Evolutionary conservation across 2,113 vertebrate species (phyloP).

Genomic region (Oreotrochilus melanogaster): DNA sequence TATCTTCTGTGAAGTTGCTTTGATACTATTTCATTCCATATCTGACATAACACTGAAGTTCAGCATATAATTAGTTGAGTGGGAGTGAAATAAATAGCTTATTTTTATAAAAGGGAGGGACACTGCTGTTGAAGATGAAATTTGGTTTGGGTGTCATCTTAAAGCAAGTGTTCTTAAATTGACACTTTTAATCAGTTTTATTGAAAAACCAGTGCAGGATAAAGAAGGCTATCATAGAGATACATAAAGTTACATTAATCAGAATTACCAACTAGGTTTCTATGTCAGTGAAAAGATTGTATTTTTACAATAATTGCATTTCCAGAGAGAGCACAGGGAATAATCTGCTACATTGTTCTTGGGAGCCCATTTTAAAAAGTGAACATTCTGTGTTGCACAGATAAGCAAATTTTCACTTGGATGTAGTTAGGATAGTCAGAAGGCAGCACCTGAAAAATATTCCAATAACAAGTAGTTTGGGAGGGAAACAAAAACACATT

Average conservation of each 20-base stretch:
- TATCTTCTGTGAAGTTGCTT: neutral
- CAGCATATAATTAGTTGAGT: neutral
- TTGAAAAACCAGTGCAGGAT: neutral
- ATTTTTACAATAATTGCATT: neutral
- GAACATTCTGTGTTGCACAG: neutral
- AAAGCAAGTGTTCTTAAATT: neutral
- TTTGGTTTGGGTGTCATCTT: neutral
- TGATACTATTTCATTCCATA: neutral
- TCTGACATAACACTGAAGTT: neutral
- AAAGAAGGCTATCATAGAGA: neutral
- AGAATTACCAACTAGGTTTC: neutral
- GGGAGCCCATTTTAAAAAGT: neutral
- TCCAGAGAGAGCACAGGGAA: neutral
- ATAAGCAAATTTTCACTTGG: neutral
- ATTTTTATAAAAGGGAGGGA: neutral
- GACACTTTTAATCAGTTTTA: neutral
- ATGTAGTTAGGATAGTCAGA: neutral
- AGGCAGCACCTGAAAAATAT: neutral
- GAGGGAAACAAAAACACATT: fast-evolving
- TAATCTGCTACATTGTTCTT: neutral
- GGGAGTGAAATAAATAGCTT: neutral
- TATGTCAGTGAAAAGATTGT: neutral
- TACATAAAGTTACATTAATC: neutral
- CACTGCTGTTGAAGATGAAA: neutral
- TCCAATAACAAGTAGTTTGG: neutral